phyloP scores from a whole-genome alignment of 2,888 invertebrate genomes.

The Tenthredo livida region DNA sequence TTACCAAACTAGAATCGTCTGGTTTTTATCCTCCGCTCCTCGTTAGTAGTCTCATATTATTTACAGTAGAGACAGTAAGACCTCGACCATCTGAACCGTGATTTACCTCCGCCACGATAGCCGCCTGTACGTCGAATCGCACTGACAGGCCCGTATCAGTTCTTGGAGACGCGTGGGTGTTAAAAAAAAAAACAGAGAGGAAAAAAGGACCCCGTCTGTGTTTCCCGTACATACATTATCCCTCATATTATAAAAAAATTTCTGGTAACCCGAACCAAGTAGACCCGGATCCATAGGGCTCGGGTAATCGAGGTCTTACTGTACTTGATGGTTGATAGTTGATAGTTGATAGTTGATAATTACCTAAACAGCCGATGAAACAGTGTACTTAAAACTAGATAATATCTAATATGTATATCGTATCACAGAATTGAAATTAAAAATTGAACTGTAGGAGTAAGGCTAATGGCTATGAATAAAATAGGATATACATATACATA shows the following conservation, averaged over 20 bases:
- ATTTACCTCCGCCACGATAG: background rate
- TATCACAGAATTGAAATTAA: conserved; percentile 20
- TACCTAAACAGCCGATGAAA: conserved; percentile 50
- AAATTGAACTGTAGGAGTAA: background rate
- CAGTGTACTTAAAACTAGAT: conserved; percentile 42
- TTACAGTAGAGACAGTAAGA: background rate
- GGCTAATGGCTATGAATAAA: too few relatives aligned
- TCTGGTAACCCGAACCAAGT: background rate
- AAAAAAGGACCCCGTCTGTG: background rate
- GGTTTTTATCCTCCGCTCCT: background rate
- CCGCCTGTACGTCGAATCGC: background rate
- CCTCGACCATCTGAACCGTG: background rate
- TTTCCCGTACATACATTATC: background rate
- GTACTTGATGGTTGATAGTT: conserved; percentile 45
- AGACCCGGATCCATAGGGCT: background rate
- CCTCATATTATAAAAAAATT: background rate
- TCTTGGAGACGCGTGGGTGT: background rate
- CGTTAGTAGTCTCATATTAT: conserved; percentile 55
- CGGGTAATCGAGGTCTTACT: background rate
- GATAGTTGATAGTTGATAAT: conserved; percentile 50
- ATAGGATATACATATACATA: background rate
- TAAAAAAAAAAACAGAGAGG: background rate
- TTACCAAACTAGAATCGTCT: background rate
- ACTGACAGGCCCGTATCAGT: too few relatives aligned
- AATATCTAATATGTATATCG: conserved; percentile 40